phyloP scores from a whole-genome alignment of 2,888 invertebrate genomes.

The Pilophorus perplexus region DNA sequence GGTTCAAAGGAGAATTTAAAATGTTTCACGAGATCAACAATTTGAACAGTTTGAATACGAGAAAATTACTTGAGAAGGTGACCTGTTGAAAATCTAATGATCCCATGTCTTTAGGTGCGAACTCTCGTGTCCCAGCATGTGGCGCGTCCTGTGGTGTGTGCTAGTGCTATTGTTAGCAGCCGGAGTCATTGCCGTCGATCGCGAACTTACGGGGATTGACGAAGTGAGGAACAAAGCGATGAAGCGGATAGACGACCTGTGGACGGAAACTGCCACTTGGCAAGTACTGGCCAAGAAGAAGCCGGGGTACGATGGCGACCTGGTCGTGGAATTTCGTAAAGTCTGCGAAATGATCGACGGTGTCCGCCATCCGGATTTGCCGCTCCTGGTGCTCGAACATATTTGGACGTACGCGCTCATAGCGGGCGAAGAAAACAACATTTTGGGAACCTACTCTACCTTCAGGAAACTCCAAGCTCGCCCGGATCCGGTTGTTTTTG shows the following conservation, averaged over 20 bases:
- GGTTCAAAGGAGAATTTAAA: too few relatives aligned
- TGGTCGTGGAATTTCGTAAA: conserved; percentile 60
- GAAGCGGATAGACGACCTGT: conserved; percentile 58
- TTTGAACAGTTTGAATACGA: too few relatives aligned
- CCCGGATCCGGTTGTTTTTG: conserved; percentile 51
- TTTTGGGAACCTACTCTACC: conserved; percentile 66
- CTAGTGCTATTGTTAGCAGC: background rate
- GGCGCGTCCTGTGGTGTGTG: background rate
- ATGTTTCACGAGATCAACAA: too few relatives aligned
- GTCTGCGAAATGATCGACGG: conserved; percentile 55
- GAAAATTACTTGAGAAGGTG: too few relatives aligned
- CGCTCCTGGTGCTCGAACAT: conserved; percentile 45
- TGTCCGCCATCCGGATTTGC: conserved; percentile 25
- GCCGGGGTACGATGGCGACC: conserved; percentile 55
- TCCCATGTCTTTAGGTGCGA: too few relatives aligned
- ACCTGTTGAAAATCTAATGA: too few relatives aligned
- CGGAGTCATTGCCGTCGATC: background rate
- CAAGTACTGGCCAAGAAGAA: conserved; percentile 48
- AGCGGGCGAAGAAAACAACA: conserved; percentile 60
- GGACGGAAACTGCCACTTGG: conserved; percentile 59
- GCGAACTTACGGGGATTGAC: conserved; percentile 43
- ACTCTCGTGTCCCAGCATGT: too few relatives aligned
- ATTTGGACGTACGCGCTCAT: conserved; percentile 65
- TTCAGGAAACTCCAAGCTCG: conserved; percentile 61
- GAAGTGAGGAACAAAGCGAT: conserved; percentile 40